Evolutionary conservation across 2,888 invertebrate species (phyloP).

Genomic region (Brenthis daphne): DNA sequence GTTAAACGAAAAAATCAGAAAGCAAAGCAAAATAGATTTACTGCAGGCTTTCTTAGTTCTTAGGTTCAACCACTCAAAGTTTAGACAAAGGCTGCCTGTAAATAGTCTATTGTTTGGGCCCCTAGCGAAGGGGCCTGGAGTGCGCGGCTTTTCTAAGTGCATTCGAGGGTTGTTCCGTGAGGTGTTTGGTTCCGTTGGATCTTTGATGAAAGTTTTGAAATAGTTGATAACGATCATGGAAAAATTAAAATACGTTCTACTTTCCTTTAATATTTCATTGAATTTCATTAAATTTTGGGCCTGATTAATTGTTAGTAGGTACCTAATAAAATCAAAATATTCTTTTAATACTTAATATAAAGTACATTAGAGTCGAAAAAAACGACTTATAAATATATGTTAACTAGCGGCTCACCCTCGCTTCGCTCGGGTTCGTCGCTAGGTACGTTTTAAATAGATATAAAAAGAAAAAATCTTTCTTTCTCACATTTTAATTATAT

Average conservation of each 20-base stretch:
- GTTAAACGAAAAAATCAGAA: slow-evolving; percentile 23
- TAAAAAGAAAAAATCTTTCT: too few species aligned
- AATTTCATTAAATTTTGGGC: too few species aligned
- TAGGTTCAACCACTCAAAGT: slow-evolving; percentile 49
- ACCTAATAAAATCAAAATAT: too few species aligned
- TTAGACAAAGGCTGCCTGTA: slow-evolving; percentile 66
- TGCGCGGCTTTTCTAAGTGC: slow-evolving; percentile 55
- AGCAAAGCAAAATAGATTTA: slow-evolving; percentile 37
- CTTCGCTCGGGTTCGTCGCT: too few species aligned
- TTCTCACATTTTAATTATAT: too few species aligned
- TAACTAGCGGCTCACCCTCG: too few species aligned
- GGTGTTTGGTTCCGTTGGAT: slow-evolving; percentile 39
- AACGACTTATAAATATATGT: too few species aligned
- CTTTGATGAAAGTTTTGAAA: slow-evolving; percentile 37
- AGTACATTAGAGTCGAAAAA: too few species aligned
- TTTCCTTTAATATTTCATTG: too few species aligned
- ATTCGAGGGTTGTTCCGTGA: slow-evolving; percentile 43
- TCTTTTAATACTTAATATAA: too few species aligned
- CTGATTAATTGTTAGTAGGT: neutral
- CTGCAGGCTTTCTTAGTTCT: slow-evolving; percentile 41
- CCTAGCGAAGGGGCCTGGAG: slow-evolving; percentile 56
- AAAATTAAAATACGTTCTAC: slow-evolving; percentile 6
- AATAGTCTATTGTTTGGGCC: slow-evolving; percentile 71
- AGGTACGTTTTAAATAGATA: too few species aligned
- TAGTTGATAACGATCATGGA: slow-evolving; percentile 24